A percentile compares a stretch with the other conserved stretches of the same genome.
Conservation (phyloP, 2,113 vertebrate genomes). For the Aegotheles bennettii region DNA sequence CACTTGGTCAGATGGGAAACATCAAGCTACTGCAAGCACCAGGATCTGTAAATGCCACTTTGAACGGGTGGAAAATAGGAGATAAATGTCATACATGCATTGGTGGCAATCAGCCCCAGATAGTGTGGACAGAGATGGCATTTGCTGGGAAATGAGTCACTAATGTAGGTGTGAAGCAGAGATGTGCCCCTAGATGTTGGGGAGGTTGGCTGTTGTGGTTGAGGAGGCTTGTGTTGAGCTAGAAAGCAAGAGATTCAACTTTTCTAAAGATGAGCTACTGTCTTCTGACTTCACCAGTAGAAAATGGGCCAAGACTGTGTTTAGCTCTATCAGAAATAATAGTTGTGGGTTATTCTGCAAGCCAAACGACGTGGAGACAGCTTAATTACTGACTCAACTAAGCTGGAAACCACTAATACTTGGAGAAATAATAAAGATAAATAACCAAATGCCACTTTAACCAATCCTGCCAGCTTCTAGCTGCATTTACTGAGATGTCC, state of each 20-base stretch:
- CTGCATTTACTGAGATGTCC: neutral
- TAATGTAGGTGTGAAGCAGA: fast-evolving
- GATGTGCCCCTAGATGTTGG: neutral
- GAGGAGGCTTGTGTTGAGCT: neutral
- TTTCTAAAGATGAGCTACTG: neutral
- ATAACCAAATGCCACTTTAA: neutral
- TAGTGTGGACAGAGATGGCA: neutral
- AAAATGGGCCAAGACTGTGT: neutral
- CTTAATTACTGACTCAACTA: neutral
- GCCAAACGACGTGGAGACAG: neutral
- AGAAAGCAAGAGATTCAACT: neutral
- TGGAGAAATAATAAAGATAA: neutral
- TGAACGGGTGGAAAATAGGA: neutral
- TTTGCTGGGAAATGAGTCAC: neutral
- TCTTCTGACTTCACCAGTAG: neutral
- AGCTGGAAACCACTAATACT: neutral
- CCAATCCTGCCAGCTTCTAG: neutral
- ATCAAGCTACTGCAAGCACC: neutral
- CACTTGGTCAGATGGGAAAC: neutral
- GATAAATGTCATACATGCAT: neutral
- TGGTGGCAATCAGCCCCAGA: neutral
- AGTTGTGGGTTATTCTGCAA: neutral
- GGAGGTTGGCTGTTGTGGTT: neutral
- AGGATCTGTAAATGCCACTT: fast-evolving
- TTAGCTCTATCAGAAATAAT: neutral